phyloP scores from a whole-genome alignment of 2,888 invertebrate genomes.

The Dynastes maya region DNA sequence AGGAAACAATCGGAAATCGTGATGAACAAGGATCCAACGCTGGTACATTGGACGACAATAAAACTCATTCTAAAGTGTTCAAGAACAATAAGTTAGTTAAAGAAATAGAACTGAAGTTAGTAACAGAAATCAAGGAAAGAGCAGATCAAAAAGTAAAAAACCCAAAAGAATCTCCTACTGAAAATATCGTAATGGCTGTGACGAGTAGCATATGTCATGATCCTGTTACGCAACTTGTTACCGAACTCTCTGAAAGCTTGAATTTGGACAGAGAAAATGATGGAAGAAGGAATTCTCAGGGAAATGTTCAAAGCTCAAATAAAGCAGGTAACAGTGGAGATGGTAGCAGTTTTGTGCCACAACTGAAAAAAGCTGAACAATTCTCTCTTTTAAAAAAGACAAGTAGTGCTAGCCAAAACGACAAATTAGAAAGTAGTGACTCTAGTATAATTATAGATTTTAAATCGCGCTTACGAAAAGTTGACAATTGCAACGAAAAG shows the following conservation, averaged over 20 bases:
- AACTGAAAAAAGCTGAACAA: conserved; percentile 83
- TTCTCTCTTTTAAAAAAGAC: conserved; percentile 59
- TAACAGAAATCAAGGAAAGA: conserved; percentile 88
- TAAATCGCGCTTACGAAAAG: conserved; percentile 87
- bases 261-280: conserved; percentile 76
- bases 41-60: conserved; percentile 62
- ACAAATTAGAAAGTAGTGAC: conserved; percentile 73
- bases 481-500: conserved; percentile 75
- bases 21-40: conserved; percentile 53
- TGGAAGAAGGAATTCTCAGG: conserved; percentile 59
- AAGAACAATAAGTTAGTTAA: conserved; percentile 79
- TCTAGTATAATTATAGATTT: conserved; percentile 84
- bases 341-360: conserved; percentile 74
- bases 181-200: conserved; percentile 62
- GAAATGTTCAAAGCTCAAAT: conserved; percentile 44
- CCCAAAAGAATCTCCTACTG: conserved; percentile 73
- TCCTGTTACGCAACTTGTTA: conserved; percentile 86
- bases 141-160: conserved; percentile 79
- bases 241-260: conserved; percentile 88
- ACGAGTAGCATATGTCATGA: conserved; percentile 76
- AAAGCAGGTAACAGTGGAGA: conserved; percentile 50
- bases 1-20: conserved; percentile 50
- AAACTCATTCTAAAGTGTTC: conserved; percentile 65
- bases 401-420: conserved; percentile 66
- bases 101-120: conserved; percentile 87